Evolutionary conservation across 2,797 vertebrate genomes (phyloP), one percentile per base, ranked within the genome.

Genomic region (Chromobotia macracanthus): DNA sequence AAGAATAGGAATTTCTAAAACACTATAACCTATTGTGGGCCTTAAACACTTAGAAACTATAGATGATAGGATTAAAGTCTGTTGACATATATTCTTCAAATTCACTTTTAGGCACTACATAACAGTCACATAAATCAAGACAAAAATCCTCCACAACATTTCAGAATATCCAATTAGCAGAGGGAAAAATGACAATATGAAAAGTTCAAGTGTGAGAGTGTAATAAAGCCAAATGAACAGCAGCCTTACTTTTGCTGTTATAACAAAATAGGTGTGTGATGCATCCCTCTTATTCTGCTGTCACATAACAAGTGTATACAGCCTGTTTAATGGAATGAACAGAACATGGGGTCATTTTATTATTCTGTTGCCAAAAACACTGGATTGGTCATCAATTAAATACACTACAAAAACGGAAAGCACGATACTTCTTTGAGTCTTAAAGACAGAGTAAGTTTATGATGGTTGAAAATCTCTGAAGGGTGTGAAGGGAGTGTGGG

Each of bases 101-200:
- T 21, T 35, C 46, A 75, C 28, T 41, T 3, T 19, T 53, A 19
- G n/a, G 18, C n/a, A 23, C 63, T 53, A 60, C 41, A 7, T 21
- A 19, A 11, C 35, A 31, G 61, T 38, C 48, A 51, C 25, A 53
- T 51, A 51, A 64, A 66, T 66, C 46, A 65, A 38, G 48, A 38
- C 53, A 75, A 50, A n/a, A 75, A 65, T 53, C 10, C n/a, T 50
- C 31, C 21, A 35, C 23, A 64, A 41, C 60, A n/a, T 76, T 55
- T 56, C 15, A 67, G 3, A 76, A 76, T 67, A 19, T 41, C 61
- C 31, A 25, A 6, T 50, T 72, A 18, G 56, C 2, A 55, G 1
- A 35, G 0, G 16, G 19, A 16, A n/a, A 23, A 72, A 72, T 38
- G 25, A 18, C 5, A 31, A 61, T 61, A 35, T 61, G 18, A 19